These are phyloP conservation scores for Himalopsyche anomala DNA, from an alignment of 2,888 invertebrate species.

Conservation along the genomic window DNA sequence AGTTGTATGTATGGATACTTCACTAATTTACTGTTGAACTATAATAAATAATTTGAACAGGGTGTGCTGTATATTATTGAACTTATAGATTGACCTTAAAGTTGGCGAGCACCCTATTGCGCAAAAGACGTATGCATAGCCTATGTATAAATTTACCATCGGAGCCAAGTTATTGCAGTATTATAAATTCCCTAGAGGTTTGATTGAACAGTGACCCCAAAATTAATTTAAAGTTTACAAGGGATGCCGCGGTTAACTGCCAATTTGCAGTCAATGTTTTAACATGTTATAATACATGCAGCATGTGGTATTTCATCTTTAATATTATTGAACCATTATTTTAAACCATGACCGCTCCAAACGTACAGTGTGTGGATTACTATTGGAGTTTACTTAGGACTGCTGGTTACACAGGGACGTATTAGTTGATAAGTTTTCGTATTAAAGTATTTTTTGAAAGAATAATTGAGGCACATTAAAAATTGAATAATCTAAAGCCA, in stretches of 20 bases:
- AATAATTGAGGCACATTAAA: no score
- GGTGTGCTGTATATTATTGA: background rate
- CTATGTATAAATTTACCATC: background rate
- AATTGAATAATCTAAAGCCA: no score
- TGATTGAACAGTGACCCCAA: conserved; percentile 29
- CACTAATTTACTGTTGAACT: no score
- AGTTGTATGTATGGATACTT: no score
- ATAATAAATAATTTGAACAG: background rate
- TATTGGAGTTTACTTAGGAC: no score
- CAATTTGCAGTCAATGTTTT: background rate
- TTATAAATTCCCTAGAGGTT: background rate
- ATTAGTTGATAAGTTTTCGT: no score
- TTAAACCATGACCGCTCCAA: no score
- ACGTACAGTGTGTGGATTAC: no score
- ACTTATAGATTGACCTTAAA: background rate
- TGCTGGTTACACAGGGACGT: no score
- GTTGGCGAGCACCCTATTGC: background rate
- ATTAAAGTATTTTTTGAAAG: no score
- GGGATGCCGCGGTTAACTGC: background rate
- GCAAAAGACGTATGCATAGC: background rate
- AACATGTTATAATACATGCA: background rate
- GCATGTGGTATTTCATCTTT: background rate
- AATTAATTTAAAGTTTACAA: conserved; percentile 36
- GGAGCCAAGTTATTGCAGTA: background rate
- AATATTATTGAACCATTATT: background rate